A percentile compares a stretch with the other conserved stretches of the same genome.
These are phyloP conservation scores for Tholera decimalis DNA, from an alignment of 2,888 invertebrate species.

Conservation along the genomic window DNA sequence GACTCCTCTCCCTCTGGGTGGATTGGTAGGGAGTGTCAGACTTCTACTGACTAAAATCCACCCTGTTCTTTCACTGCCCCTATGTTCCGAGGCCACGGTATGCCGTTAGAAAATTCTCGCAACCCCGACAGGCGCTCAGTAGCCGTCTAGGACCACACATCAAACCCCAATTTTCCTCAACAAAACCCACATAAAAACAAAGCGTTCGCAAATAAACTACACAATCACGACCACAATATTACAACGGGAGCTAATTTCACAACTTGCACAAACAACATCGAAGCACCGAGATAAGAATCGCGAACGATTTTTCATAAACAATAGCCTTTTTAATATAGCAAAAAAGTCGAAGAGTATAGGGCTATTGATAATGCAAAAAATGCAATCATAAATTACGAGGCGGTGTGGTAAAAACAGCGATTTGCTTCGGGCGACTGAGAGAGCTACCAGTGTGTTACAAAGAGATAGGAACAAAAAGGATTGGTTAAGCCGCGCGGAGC, in stretches of 20 bases:
- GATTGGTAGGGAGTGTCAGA: no score
- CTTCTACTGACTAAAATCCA: no score
- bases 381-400: slow-evolving; percentile 90
- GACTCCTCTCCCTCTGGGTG: no score
- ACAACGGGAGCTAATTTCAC: slow-evolving; percentile 62
- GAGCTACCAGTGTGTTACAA: slow-evolving; percentile 87
- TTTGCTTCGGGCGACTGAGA: slow-evolving; percentile 88
- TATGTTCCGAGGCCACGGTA: no score
- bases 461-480: slow-evolving; percentile 67
- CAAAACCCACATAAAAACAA: slow-evolving; percentile 26
- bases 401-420: slow-evolving; percentile 90
- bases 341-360: slow-evolving; percentile 85
- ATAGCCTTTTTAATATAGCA: slow-evolving; percentile 90
- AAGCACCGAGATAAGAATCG: slow-evolving; percentile 83
- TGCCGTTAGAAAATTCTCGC: no score
- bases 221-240: slow-evolving; percentile 33
- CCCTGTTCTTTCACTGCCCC: no score
- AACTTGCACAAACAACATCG: slow-evolving; percentile 71
- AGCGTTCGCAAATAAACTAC: slow-evolving; percentile 42
- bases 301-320: slow-evolving; percentile 89
- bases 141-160: slow-evolving; percentile 23
- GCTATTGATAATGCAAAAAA: slow-evolving; percentile 92
- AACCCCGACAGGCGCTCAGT: no score
- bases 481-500: slow-evolving; percentile 44
- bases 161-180: slow-evolving; percentile 5